phyloP scores from a whole-genome alignment of 2,888 invertebrate genomes.

The Campopleginae sp. region DNA sequence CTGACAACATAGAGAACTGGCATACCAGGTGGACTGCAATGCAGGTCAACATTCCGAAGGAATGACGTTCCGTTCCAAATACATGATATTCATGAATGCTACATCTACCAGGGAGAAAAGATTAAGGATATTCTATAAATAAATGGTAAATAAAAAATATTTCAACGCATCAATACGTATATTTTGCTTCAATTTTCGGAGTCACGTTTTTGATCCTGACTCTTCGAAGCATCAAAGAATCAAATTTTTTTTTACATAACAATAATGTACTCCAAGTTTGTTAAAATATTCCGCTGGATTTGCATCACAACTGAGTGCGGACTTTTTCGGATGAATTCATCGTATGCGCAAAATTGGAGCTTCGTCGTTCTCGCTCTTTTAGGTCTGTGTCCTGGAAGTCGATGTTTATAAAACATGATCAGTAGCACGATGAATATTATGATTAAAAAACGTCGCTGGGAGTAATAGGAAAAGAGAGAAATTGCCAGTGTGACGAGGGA shows the following conservation, averaged over 20 bases:
- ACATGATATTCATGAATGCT: slow-evolving; percentile 1
- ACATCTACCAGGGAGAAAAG: neutral
- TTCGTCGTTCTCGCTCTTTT: neutral
- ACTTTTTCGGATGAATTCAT: neutral
- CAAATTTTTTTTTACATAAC: neutral
- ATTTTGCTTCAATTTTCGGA: neutral
- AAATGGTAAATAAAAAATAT: neutral
- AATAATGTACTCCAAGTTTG: neutral
- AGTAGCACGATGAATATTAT: slow-evolving; percentile 63
- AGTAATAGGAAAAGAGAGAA: slow-evolving; percentile 17
- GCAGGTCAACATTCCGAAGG: slow-evolving; percentile 5
- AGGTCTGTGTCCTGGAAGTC: slow-evolving; percentile 10
- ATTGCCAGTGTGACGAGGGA: slow-evolving; percentile 5
- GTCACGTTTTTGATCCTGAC: neutral
- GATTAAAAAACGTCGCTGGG: slow-evolving; percentile 55
- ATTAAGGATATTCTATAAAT: neutral
- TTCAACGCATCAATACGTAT: neutral
- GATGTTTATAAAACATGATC: slow-evolving; percentile 66
- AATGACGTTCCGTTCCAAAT: neutral
- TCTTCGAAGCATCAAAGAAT: neutral
- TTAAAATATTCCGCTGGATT: neutral
- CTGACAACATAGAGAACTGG: neutral
- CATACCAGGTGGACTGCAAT: slow-evolving; percentile 5
- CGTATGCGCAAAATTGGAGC: neutral
- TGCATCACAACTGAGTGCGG: neutral